Evolutionary conservation across 2,888 invertebrate genomes (phyloP), one percentile per base, ranked within the genome.

Genomic region (Drosophila antonietae): DNA sequence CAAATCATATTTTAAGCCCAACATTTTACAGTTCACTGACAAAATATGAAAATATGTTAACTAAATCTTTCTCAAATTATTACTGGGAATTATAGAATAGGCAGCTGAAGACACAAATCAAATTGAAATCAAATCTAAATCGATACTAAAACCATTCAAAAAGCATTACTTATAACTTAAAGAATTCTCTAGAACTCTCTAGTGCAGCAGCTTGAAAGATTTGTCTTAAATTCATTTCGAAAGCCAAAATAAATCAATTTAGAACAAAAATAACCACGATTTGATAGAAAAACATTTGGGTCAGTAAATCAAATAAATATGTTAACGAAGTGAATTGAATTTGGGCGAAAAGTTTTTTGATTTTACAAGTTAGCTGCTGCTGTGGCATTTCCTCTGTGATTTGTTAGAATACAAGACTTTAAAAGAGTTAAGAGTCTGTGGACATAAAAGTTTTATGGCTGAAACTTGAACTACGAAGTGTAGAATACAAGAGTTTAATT

Each of bases 301-400:
- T 18, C 33, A 51, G 49, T 51, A 51, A 51, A 51, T 51, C 49
- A 51, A 51, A 31, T 51, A 51, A 51, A 51, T 51, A 51, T 51
- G 49, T 51, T 51, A 51, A 51, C 33, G 33, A 51, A 51, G 12
- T 33, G 12, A 12, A 51, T 51, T 4, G 49, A 31, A 33, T 51
- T 51, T 12, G n/a, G 18, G 7, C 18, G 2, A 33, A 51, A 33
- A 51, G 33, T 51, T 51, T 18, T n/a, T 6, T 31, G n/a, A 6
- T 49, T 15, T 47, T 47, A 15, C 6, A n/a, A 15, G 9, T 47
- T 10, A n/a, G 14, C 46, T 23, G n/a, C 23, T 2, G 18, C 41
- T 41, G 8, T 1, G 20, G 2, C 47, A n/a, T 9, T 46, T 28
- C 15, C n/a, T 49, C n/a, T 49, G 28, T 47, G 28, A 47, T n/a